Conservation (phyloP, 2,888 invertebrate species). For the Strigamia maritima region DNA sequence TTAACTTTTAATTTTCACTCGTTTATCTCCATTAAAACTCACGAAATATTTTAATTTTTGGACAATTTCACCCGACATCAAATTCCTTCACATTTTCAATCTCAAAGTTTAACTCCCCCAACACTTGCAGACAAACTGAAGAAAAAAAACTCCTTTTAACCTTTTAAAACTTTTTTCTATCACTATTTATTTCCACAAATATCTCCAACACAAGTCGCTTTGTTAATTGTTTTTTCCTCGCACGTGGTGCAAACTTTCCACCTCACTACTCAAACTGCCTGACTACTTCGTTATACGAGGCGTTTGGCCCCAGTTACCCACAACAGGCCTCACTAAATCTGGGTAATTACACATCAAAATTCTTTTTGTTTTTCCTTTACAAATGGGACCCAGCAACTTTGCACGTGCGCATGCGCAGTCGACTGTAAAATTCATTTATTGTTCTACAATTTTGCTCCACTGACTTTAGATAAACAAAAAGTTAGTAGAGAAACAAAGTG, state of each 20-base stretch:
- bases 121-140: not conserved
- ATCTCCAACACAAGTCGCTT: not conserved
- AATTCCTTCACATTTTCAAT: constrained; percentile 24
- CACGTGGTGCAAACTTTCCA: constrained; percentile 17
- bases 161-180: not conserved
- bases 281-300: not conserved
- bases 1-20: not conserved
- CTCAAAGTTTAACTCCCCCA: not conserved
- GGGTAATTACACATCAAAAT: constrained; percentile 24
- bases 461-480: constrained; percentile 23
- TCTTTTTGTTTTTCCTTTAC: not conserved
- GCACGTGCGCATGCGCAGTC: constrained; percentile 19
- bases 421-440: constrained; percentile 22
- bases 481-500: constrained; percentile 19
- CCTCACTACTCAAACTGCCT: constrained; percentile 20
- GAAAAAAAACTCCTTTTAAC: not conserved
- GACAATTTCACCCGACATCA: not conserved
- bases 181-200: not conserved
- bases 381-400: not conserved
- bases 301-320: constrained; percentile 13
- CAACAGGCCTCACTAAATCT: constrained; percentile 19
- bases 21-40: no score
- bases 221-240: constrained; percentile 20
- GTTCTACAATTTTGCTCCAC: not conserved
- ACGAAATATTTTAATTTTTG: not conserved